Evolutionary conservation across 1,140 invertebrate species (phyloP).

Genomic region (Cydia splendana): DNA sequence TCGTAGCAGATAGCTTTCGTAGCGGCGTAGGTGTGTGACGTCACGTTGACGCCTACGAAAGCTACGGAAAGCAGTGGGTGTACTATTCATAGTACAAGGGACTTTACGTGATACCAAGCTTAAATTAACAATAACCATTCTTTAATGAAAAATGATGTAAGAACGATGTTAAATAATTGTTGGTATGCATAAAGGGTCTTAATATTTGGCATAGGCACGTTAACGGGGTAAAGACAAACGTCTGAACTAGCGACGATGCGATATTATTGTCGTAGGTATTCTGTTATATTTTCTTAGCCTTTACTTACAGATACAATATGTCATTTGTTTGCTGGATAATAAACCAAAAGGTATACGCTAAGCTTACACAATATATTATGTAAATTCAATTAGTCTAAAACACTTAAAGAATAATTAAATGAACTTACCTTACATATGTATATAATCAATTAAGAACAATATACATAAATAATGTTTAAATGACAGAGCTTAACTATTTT

Average conservation of each 20-base stretch:
- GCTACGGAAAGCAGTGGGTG: conserved; percentile 44
- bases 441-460: background rate
- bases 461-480: conserved; percentile 2
- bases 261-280: background rate
- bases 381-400: background rate
- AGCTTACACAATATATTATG: no score
- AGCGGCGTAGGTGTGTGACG: conserved; percentile 58
- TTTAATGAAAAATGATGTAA: background rate
- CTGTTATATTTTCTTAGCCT: background rate
- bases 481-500: background rate
- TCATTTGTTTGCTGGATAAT: background rate
- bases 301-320: background rate
- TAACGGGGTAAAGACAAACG: no score
- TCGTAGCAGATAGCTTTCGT: conserved; percentile 39
- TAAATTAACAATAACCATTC: background rate
- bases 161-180: no score
- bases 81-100: conserved; percentile 19
- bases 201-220: no score
- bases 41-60: conserved; percentile 57
- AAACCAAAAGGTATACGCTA: no score
- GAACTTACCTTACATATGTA: background rate
- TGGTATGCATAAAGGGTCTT: no score
- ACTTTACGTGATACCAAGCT: background rate
- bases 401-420: background rate
- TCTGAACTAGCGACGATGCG: no score